Conservation (phyloP, 2,113 vertebrate species). For the Cygnus atratus region DNA sequence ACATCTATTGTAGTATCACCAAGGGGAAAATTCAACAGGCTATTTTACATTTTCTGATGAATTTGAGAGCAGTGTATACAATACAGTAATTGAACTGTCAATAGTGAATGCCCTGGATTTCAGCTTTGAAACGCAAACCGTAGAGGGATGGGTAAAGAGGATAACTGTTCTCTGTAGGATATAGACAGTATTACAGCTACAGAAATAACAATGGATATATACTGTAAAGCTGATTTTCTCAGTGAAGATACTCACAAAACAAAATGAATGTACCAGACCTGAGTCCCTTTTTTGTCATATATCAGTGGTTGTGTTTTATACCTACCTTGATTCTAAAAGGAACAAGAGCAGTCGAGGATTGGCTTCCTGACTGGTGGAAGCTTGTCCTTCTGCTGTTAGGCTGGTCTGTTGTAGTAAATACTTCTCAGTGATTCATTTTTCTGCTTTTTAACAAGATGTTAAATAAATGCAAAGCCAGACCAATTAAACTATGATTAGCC, state of each 20-base stretch:
- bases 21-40: constrained; percentile 51
- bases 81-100: constrained; percentile 25
- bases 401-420: background rate
- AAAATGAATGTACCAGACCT: background rate
- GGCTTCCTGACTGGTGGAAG: background rate
- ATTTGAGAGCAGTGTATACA: constrained; percentile 22
- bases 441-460: background rate
- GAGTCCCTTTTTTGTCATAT: background rate
- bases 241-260: background rate
- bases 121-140: constrained; percentile 41
- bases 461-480: background rate
- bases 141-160: background rate
- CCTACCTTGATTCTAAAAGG: background rate
- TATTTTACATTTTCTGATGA: constrained; percentile 37
- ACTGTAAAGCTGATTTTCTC: background rate
- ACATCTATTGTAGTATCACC: constrained; percentile 56
- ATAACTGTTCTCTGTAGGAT: background rate
- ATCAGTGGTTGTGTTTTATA: background rate
- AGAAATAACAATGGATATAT: background rate
- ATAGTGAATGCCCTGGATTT: constrained; percentile 52
- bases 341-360: background rate
- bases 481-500: background rate
- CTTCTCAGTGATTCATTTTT: background rate
- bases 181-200: background rate
- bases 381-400: background rate